A percentile compares a stretch with the other conserved stretches of the same genome.
Conservation (phyloP, 2,113 vertebrate genomes). For the Bos taurus region DNA sequence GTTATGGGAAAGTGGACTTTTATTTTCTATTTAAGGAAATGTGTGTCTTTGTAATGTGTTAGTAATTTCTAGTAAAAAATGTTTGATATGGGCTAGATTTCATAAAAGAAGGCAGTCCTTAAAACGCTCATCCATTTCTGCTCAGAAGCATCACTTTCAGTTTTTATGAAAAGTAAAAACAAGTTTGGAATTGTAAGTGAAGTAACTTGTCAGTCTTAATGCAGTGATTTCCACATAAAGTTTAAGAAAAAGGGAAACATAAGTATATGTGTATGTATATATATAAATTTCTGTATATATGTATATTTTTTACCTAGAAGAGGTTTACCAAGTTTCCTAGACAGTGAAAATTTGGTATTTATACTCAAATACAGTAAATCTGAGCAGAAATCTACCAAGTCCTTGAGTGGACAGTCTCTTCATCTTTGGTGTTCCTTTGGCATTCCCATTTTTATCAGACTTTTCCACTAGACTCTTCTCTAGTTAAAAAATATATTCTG, state of each 20-base stretch:
- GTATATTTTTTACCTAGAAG: neutral
- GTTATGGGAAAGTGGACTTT: constrained; percentile 80
- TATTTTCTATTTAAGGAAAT: constrained; percentile 79
- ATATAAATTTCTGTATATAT: neutral
- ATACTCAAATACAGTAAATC: neutral
- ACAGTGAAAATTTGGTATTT: constrained; percentile 18
- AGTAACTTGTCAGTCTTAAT: neutral
- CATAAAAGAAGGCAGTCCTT: neutral
- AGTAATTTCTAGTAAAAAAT: constrained; percentile 64
- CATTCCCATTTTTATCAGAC: neutral
- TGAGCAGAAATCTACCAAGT: neutral
- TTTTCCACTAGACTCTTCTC: neutral
- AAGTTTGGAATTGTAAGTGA: constrained; percentile 20
- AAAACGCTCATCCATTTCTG: neutral
- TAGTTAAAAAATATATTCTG: neutral
- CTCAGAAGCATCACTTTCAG: constrained; percentile 50
- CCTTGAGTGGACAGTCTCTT: neutral
- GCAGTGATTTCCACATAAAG: neutral
- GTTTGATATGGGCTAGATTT: constrained; percentile 56
- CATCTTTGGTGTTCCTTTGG: neutral
- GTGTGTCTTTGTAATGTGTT: constrained; percentile 54
- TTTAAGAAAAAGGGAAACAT: constrained; percentile 8
- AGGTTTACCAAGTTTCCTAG: neutral
- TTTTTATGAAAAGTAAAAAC: constrained; percentile 57
- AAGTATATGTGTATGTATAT: neutral